Base-by-base conservation (phyloP, 2,113 vertebrate species). In the Rhegmatorhina hoffmannsi region DNA sequence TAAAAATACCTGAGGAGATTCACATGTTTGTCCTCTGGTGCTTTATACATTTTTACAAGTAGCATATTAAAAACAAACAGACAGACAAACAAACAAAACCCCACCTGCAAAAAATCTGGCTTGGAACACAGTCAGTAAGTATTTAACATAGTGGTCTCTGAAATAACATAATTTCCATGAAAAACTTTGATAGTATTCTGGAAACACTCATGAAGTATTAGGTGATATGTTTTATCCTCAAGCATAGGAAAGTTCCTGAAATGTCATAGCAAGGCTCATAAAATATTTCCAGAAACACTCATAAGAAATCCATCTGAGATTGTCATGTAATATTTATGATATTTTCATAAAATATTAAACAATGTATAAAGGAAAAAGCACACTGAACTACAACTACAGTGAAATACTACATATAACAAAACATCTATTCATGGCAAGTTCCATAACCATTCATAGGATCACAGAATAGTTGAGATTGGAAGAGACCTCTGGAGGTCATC, bases 321-420 rank as follows among this genome's bases (percentile, higher is more conserved):
- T 33, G 13, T 78, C 20, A 76, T 91, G 18, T 40, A 91, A 79
- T 69, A 89, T 92, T 92, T 87, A 87, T 78, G 17, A 28, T 34
- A 68, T 89, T 82, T 82, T 60, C 23, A 91, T 87, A 18, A 94
- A 92, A 84, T 75, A 72, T 95, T 94, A 87, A 91, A 4, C 3
- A 74, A 40, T 10, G 7, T 53, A 24, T 67, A 72, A 81, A 84
- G 52, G 59, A 82, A 89, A 89, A 77, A 50, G 0, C 3, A 52
- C 44, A 68, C 16, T 77, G n/a, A 84, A 7, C 16, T 87, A 29
- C 36, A 88, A 44, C 44, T 75, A 29, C 24, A 59, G 44, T 60
- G 49, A 91, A 84, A 28, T 81, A 84, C 4, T 29, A 59, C 24
- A 31, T n/a, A 18, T 90, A 92, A 63, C 11, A 56, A 85, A 85